Percentiles rank a stretch among this genome's conserved stretches.
Evolutionary conservation across 2,888 invertebrate genomes (phyloP).

Genomic region (Heterodera filipjevi): DNA sequence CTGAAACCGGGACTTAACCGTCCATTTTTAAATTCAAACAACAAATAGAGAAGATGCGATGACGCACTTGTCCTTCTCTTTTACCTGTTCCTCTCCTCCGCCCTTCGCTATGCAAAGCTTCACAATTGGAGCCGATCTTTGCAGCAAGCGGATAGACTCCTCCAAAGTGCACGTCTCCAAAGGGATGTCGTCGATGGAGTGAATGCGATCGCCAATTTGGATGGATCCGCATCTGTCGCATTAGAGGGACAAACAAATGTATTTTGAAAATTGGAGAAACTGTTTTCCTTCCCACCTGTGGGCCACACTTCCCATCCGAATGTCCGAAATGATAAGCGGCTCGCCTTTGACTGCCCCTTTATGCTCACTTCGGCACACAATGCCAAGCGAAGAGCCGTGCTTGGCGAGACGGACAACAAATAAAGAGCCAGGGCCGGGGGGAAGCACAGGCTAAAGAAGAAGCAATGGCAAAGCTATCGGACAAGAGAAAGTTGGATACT

Average conservation of each 20-base stretch:
- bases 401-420: constrained; percentile 84
- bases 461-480: constrained; percentile 16
- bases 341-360: constrained; percentile 67
- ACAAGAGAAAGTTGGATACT: constrained; percentile 42
- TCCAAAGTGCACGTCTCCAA: constrained; percentile 73
- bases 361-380: constrained; percentile 73
- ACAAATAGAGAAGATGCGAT: too few relatives aligned
- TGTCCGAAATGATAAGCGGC: constrained; percentile 83
- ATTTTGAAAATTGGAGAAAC: background rate
- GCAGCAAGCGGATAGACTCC: constrained; percentile 68
- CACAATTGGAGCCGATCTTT: constrained; percentile 68
- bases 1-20: too few relatives aligned
- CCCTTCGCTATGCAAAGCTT: constrained; percentile 69
- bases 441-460: constrained; percentile 78
- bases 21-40: too few relatives aligned
- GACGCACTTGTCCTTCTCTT: too few relatives aligned
- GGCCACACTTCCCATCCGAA: constrained; percentile 85
- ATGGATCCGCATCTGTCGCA: constrained; percentile 75
- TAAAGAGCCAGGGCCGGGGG: constrained; percentile 84
- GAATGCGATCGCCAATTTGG: constrained; percentile 81
- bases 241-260: background rate
- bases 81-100: constrained; percentile 27
- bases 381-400: constrained; percentile 79
- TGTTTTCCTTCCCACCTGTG: constrained; percentile 68
- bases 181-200: constrained; percentile 84